These are phyloP conservation scores for Leucoptera coffeella DNA, from an alignment of 2,888 invertebrate genomes.

Conservation along the genomic window DNA sequence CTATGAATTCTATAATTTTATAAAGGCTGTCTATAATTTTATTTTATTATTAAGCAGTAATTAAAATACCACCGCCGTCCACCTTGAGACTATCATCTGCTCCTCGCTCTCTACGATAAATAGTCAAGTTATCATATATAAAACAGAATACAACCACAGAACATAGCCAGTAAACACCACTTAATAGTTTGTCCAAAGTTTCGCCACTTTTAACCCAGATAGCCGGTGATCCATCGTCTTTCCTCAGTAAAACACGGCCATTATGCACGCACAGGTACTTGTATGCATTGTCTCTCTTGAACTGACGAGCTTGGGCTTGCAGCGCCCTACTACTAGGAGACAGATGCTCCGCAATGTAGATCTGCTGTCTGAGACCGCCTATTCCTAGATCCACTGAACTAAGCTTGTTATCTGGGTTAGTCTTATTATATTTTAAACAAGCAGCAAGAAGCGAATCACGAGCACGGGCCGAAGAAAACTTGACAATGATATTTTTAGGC, in stretches of 20 bases:
- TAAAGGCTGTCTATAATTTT: slow-evolving; percentile 1
- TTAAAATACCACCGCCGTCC: slow-evolving; percentile 1
- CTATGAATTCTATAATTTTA: background rate
- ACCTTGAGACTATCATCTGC: background rate
- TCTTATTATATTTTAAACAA: background rate
- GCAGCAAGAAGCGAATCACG: slow-evolving; percentile 1
- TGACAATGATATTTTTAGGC: background rate
- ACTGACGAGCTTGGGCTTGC: background rate
- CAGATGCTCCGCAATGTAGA: slow-evolving; percentile 1
- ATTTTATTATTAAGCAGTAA: background rate
- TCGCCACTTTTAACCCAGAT: background rate
- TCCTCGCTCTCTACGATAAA: background rate
- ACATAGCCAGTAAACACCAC: background rate
- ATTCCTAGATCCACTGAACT: background rate
- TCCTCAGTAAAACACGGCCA: background rate
- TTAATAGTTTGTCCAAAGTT: background rate
- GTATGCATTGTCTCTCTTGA: background rate
- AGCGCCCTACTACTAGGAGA: background rate
- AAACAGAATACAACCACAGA: background rate
- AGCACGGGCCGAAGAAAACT: background rate
- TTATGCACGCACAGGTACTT: background rate
- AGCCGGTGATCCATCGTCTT: background rate
- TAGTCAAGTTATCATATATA: background rate
- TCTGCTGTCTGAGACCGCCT: background rate
- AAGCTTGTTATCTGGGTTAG: background rate